These are phyloP conservation scores for Microctonus aethiopoides DNA, from an alignment of 2,888 invertebrate species.

Conservation along the genomic window DNA sequence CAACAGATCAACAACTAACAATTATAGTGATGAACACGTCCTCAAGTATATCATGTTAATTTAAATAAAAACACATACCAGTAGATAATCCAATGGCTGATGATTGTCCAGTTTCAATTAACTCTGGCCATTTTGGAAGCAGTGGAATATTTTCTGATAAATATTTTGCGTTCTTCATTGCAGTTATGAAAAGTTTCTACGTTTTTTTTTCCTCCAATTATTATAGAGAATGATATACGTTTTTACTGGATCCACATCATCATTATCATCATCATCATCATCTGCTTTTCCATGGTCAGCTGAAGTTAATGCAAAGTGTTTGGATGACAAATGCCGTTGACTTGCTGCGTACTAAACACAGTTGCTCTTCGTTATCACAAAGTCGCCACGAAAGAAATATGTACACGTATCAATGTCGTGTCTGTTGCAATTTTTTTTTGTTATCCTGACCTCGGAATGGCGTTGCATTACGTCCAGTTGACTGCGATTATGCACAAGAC, in stretches of 20 bases:
- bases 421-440: conserved; percentile 8
- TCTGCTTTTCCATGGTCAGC: background rate
- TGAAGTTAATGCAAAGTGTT: background rate
- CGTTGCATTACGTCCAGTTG: background rate
- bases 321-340: background rate
- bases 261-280: background rate
- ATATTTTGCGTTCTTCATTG: conserved; percentile 3
- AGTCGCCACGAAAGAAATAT: conserved; percentile 5
- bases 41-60: background rate
- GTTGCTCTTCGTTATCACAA: conserved; percentile 19
- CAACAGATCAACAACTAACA: background rate
- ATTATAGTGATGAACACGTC: background rate
- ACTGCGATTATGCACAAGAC: background rate
- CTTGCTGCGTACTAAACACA: background rate
- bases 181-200: background rate
- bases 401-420: conserved; percentile 6
- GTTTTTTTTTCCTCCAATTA: background rate
- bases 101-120: background rate
- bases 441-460: background rate
- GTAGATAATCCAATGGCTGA: background rate
- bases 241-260: background rate
- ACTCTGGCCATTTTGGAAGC: conserved; percentile 17
- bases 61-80: conserved; percentile 14
- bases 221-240: background rate
- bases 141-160: conserved; percentile 26